Percentiles rank a stretch among this genome's conserved stretches.
phyloP scores from a whole-genome alignment of 2,797 vertebrate species.

The Anguilla anguilla region DNA sequence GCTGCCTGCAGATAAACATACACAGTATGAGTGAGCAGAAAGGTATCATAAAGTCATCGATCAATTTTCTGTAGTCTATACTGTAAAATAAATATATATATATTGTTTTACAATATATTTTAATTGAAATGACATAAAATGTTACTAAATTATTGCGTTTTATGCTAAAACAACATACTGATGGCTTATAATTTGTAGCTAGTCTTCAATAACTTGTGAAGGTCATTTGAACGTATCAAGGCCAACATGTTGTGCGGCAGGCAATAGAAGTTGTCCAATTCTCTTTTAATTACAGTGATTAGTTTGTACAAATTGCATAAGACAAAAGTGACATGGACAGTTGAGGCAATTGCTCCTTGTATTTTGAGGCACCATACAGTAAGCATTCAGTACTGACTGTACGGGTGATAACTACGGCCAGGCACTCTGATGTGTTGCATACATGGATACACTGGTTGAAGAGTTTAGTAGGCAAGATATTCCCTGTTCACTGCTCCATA shows the following conservation, averaged over 20 bases:
- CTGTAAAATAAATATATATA: too few species aligned
- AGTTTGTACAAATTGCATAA: not conserved
- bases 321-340: not conserved
- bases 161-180: not conserved
- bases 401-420: not conserved
- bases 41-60: not conserved
- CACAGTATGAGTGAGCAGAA: not conserved
- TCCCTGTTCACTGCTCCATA: not conserved
- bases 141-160: not conserved
- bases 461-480: not conserved
- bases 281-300: not conserved
- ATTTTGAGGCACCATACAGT: not conserved
- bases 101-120: too few species aligned
- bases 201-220: not conserved
- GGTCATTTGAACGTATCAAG: not conserved
- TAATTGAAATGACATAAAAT: not conserved
- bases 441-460: not conserved
- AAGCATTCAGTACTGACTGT: not conserved
- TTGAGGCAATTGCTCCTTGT: not conserved
- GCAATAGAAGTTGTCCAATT: not conserved
- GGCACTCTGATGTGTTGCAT: not conserved
- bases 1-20: slow-evolving; percentile 12
- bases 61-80: not conserved
- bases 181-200: not conserved
- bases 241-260: not conserved